Base-by-base conservation (phyloP, 2,797 vertebrate species). In the Scomberomorus guttatus region DNA sequence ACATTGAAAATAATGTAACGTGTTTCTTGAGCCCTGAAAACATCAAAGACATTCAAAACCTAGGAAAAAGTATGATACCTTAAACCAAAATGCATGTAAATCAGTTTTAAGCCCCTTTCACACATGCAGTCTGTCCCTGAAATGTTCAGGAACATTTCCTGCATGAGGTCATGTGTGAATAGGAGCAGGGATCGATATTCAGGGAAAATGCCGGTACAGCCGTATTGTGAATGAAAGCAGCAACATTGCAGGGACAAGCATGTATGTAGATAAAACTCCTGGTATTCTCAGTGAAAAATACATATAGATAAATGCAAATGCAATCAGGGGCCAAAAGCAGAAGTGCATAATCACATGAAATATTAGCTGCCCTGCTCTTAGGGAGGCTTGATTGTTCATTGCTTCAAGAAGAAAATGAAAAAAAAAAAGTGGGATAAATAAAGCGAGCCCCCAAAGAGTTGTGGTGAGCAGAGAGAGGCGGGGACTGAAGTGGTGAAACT, bases 291-390 rank as follows among this genome's bases (percentile, higher is more conserved):
- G 10, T 20, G 18, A 32, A 65, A 52, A 61, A 18, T 50, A 50
- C 18, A 39, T 17, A 48, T 6, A 52, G 22, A 61, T 52, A 25
- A 61, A 56, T 64, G 27, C 32, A 51, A 75, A 79, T 69, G 55
- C 15, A 78, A 42, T 77, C 57, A 63, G n/a, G 10, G 66, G 56
- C 17, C 48, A 44, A 51, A 75, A 20, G 32, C 24, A 14, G 5
- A 13, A 55, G 52, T 9, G 20, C 17, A 24, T 58, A 54, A 64
- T 70, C 11, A 0, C 6, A 63, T 71, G 5, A 74, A 57, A 44
- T 66, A 60, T 55, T n/a, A 66, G 55, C 13, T 22, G 2, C 55
- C 22, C 24, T 46, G 6, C 34, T 62, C 22, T 15, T 6, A 9
- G 13, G 11, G 32, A 34, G 0, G 24, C 20, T 42, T 67, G 24